Evolutionary conservation across 1,140 invertebrate species (phyloP), one percentile per base, ranked within the genome.

Genomic region (Scaptomyza graminum): DNA sequence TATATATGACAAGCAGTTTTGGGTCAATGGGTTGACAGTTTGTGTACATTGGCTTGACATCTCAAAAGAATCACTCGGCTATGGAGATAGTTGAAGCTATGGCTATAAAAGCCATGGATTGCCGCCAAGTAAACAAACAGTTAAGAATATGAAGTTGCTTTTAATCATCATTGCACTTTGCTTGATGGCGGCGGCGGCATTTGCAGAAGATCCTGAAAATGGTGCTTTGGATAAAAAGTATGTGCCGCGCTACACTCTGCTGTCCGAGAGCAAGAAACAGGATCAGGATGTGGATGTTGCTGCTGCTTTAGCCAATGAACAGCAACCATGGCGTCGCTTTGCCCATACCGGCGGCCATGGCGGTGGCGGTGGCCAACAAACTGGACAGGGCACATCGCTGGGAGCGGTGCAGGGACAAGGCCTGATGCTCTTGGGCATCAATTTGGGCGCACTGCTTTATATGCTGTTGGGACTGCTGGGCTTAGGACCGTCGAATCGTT

Each of bases 321-420:
- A 75, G 39, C 76, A 79, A 1, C 79, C 84, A 22, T 89, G 83
- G 83, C 76, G 79, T 25, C 79, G 83, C 2, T 46, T 76, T 0
- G 62, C 77, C n/a, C 62, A 79, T 16, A 46, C 37, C n/a, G 64
- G 69, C 11, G 64, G 69, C 22, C 60, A 68, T 46, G 59, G 55
- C 1, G n/a, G 55, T 2, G n/a, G 47, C 11, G 64, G 69, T 2
- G n/a, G 47, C 13, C 25, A 50, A 5, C 49, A 70, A 15, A 47
- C 54, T 18, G 31, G 60, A 0, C 39, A 63, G 13, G 49, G 51
- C 3, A 41, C 49, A n/a, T 63, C 79, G 0, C 64, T 50, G 6
- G 61, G 63, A 6, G 57, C 76, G 0, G 39, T 76, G 6, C 15
- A 85, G 1, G 78, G 69, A 5, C 82, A 83, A 0, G 82, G 83